Evolutionary conservation across 2,113 vertebrate genomes (phyloP).

Genomic region (Pica pica): DNA sequence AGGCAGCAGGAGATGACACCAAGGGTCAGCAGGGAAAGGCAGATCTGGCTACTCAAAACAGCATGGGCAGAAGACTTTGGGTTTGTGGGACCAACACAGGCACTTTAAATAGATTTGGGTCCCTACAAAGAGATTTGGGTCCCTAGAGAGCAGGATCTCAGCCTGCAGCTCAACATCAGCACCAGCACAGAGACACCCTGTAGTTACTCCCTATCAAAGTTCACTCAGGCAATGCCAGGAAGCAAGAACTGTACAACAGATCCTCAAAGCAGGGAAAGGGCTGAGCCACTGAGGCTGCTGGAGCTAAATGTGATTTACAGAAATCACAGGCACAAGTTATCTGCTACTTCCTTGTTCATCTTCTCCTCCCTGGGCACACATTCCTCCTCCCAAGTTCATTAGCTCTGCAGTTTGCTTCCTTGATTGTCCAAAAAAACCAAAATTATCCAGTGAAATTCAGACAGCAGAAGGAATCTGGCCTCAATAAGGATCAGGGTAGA

Average conservation of each 20-base stretch:
- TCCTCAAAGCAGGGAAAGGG: not conserved
- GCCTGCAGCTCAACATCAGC: not conserved
- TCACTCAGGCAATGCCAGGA: not conserved
- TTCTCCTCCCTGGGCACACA: conserved; percentile 28
- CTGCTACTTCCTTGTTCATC: not conserved
- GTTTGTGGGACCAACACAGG: not conserved
- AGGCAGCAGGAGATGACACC: not conserved
- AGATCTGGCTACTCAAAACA: not conserved
- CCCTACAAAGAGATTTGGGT: not conserved
- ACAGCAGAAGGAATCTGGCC: not conserved
- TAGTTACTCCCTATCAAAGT: not conserved
- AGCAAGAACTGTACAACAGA: not conserved
- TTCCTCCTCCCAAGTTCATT: not conserved
- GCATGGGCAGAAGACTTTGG: fast-evolving
- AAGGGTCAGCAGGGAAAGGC: not conserved
- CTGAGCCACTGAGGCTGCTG: not conserved
- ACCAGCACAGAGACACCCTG: not conserved
- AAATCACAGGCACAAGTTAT: not conserved
- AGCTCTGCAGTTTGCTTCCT: not conserved
- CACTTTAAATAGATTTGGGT: not conserved
- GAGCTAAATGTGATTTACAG: not conserved
- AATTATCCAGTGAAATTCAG: not conserved
- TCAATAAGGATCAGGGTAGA: not conserved
- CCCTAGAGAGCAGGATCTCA: not conserved
- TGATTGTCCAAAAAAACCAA: not conserved